Percentiles rank a stretch among this genome's conserved stretches.
Evolutionary conservation across 2,888 invertebrate genomes (phyloP).

Genomic region (Pachliopta kotzebuea): DNA sequence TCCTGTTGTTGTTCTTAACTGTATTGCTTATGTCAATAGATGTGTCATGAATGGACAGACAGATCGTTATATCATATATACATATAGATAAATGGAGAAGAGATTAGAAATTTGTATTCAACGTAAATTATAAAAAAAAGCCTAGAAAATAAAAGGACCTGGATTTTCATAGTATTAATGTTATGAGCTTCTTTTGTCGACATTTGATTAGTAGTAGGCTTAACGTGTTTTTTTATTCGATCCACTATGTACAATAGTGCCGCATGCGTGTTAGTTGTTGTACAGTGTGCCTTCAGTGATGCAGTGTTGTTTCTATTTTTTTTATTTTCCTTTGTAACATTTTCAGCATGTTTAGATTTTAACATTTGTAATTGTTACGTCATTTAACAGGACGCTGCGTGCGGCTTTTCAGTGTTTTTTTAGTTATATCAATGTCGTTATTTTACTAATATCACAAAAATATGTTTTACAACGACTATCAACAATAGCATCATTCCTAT

Average conservation of each 20-base stretch:
- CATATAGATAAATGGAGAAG: too few species aligned
- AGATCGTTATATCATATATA: too few species aligned
- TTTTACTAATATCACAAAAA: background rate
- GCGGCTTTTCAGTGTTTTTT: background rate
- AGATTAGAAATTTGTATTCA: too few species aligned
- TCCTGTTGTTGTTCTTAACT: too few species aligned
- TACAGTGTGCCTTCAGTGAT: constrained; percentile 30
- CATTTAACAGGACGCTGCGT: constrained; percentile 9
- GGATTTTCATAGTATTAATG: too few species aligned
- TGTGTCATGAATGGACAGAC: too few species aligned
- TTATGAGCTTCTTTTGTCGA: background rate
- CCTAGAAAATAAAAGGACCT: too few species aligned
- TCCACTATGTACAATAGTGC: constrained; percentile 30
- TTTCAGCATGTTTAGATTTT: constrained; percentile 30
- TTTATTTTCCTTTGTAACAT: constrained; percentile 29
- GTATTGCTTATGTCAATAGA: too few species aligned
- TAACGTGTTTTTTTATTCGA: background rate
- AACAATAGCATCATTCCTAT: too few species aligned
- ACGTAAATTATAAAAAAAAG: too few species aligned
- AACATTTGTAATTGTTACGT: constrained; percentile 16
- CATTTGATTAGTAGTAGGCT: background rate
- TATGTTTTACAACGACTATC: too few species aligned
- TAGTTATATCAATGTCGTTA: constrained; percentile 14
- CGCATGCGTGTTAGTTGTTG: constrained; percentile 40
- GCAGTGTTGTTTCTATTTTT: constrained; percentile 11